phyloP scores from a whole-genome alignment of 2,113 vertebrate species.

The Melanerpes formicivorus region DNA sequence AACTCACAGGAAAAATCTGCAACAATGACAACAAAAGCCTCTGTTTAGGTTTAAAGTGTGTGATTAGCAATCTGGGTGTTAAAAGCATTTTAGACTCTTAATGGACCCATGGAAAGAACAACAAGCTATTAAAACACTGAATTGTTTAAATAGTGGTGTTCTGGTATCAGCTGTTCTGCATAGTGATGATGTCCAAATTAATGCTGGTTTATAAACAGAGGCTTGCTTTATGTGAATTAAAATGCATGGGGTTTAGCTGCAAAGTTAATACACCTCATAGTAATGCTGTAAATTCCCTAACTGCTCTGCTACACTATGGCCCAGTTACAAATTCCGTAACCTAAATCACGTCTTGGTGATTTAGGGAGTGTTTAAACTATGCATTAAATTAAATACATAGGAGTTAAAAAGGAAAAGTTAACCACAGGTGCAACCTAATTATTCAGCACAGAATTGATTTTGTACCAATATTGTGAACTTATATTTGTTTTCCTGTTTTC shows the following conservation, averaged over 20 bases:
- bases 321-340: not conserved
- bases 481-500: conserved; percentile 52
- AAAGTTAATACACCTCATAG: not conserved
- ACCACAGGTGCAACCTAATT: not conserved
- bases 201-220: not conserved
- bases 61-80: conserved; percentile 22
- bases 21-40: not conserved
- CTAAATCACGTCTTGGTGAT: not conserved
- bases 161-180: not conserved
- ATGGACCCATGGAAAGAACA: not conserved
- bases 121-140: not conserved
- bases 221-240: not conserved
- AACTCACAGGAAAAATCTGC: not conserved
- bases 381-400: not conserved
- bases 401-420: not conserved
- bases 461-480: conserved; percentile 8
- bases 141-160: not conserved
- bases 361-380: not conserved
- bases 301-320: not conserved
- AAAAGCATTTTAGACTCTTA: conserved; percentile 50
- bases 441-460: conserved; percentile 31
- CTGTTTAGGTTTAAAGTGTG: not conserved
- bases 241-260: conserved; percentile 8
- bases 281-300: not conserved
- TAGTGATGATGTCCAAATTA: not conserved